Evolutionary conservation across 2,888 invertebrate species (phyloP).

Genomic region (Xiphydria camelus): DNA sequence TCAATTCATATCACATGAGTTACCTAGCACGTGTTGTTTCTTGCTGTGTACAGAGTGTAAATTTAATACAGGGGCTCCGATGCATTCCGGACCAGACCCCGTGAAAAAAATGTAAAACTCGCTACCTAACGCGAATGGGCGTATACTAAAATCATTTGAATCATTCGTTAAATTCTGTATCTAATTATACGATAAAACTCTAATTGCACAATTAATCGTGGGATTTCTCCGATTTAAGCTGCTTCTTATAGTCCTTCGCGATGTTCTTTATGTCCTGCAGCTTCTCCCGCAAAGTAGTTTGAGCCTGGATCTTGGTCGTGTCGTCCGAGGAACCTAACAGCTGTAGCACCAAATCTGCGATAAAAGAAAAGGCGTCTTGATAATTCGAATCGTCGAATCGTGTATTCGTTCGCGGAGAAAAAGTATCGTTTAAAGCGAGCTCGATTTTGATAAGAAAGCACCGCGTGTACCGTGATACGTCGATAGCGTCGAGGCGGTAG

Average conservation of each 20-base stretch:
- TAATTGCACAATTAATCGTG: constrained; percentile 28
- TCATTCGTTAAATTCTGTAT: too few relatives aligned
- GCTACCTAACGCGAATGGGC: too few relatives aligned
- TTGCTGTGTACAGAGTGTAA: too few relatives aligned
- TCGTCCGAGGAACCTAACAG: constrained; percentile 62
- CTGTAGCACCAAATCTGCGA: constrained; percentile 69
- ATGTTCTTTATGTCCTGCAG: constrained; percentile 61
- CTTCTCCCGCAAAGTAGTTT: constrained; percentile 60
- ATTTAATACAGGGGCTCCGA: too few relatives aligned
- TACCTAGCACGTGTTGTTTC: too few relatives aligned
- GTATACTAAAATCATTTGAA: too few relatives aligned
- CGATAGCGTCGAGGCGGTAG: constrained; percentile 68
- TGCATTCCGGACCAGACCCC: too few relatives aligned
- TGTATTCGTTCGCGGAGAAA: neutral
- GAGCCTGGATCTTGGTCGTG: constrained; percentile 59
- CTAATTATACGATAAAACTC: neutral
- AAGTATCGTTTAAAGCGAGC: neutral
- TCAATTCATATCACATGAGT: too few relatives aligned
- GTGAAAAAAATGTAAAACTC: too few relatives aligned
- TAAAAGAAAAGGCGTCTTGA: too few relatives aligned
- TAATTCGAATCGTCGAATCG: neutral
- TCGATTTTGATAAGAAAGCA: constrained; percentile 36
- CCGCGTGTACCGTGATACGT: constrained; percentile 86
- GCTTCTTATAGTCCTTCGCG: constrained; percentile 61
- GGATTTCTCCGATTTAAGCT: constrained; percentile 44